Percentiles rank a stretch among this genome's conserved stretches.
Conservation (phyloP, 2,797 vertebrate species). For the Alcedo quadribrachys region DNA sequence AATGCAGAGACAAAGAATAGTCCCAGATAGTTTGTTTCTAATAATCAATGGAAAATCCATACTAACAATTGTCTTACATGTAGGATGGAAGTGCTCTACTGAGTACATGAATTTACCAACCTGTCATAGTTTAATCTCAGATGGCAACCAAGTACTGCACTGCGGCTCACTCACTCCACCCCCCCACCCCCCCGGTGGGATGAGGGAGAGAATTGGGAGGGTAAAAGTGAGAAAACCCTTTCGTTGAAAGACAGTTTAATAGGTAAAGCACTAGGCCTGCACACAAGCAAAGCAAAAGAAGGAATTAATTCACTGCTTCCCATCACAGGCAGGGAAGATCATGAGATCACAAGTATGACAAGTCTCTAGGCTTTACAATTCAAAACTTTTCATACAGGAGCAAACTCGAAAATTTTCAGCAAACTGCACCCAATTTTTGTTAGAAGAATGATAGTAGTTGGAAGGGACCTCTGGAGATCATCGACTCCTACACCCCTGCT, state of each 20-base stretch:
- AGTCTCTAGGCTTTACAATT: not conserved
- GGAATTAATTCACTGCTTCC: not conserved
- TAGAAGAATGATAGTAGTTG: not conserved
- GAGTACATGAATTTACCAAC: not conserved
- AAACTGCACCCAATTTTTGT: not conserved
- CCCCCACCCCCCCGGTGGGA: too few relatives aligned
- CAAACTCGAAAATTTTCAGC: not conserved
- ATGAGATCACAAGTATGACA: not conserved
- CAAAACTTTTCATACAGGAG: not conserved
- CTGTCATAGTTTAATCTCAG: not conserved
- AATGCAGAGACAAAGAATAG: not conserved
- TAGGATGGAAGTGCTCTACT: not conserved
- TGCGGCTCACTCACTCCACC: not conserved
- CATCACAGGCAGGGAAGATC: not conserved
- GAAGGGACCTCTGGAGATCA: not conserved
- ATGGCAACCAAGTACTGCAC: too few relatives aligned
- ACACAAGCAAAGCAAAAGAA: not conserved
- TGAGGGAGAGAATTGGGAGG: not conserved
- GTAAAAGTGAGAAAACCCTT: too few relatives aligned
- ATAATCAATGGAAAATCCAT: not conserved
- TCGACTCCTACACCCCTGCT: too few relatives aligned
- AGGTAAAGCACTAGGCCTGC: not conserved
- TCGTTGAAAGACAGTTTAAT: not conserved
- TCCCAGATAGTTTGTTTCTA: not conserved
- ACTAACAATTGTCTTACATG: not conserved